These are phyloP conservation scores for Hassar affinis DNA, from an alignment of 2,113 vertebrate genomes.

Conservation along the genomic window DNA sequence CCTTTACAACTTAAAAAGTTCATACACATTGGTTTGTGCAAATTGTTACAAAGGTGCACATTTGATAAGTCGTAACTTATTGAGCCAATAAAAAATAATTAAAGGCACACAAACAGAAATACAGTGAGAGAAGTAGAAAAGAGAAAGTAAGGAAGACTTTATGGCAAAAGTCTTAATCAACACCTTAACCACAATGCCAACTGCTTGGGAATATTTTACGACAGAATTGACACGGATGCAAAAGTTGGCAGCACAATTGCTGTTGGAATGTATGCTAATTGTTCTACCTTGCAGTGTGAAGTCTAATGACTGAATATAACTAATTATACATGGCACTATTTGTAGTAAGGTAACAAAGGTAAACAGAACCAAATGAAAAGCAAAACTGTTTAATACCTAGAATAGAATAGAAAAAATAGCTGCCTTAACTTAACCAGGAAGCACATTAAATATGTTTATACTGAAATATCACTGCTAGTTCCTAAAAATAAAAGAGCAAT, in stretches of 20 bases:
- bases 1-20: background rate
- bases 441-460: too few species aligned
- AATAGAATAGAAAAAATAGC: background rate
- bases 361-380: background rate
- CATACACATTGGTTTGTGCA: background rate
- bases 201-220: background rate
- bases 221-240: background rate
- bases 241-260: background rate
- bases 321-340: background rate
- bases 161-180: background rate
- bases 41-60: background rate
- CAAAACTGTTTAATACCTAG: background rate
- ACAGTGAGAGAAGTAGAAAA: too few species aligned
- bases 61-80: background rate
- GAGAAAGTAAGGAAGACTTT: background rate
- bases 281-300: background rate
- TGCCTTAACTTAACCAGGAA: background rate
- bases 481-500: background rate
- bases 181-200: background rate
- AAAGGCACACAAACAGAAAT: background rate
- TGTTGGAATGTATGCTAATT: background rate
- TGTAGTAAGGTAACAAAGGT: background rate
- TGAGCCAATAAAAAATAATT: conserved; percentile 4
- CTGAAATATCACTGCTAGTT: background rate
- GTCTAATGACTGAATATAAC: background rate